Base-by-base conservation (phyloP, 92 coral and sea anemone genomes). In the Palythoa grandis region DNA sequence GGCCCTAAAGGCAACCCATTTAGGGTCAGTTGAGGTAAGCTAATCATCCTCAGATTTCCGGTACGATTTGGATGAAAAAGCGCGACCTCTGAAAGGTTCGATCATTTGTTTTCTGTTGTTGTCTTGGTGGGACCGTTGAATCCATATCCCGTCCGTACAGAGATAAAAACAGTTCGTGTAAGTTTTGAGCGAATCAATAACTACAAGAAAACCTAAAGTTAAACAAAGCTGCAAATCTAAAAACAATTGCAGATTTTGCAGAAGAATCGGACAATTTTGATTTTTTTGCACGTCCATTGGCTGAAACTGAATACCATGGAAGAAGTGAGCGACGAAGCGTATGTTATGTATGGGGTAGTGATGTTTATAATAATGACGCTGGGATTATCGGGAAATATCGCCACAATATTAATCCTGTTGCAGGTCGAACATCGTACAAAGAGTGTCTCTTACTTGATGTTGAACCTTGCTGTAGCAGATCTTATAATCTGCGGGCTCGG, bases 381-480 rank as follows among this genome's bases (percentile, higher is more conserved):
- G 52, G 92, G 92, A n/a, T 35, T 87, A 39, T 47, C 86, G 14
- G 91, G 91, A 35, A 90, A 90, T 78, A 48, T 52, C 14, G 38
- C 86, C 43, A 82, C 88, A 20, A 68, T 90, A 24, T 1, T 87
- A 40, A 89, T 82, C 24, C 66, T 90, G 2, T 4, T 24, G 10
- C 79, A 76, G 39, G 76, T 61, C 11, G 90, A 90, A 66, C 90
- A 90, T 47, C 87, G 91, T 7, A 66, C 60, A n/a, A 77, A 85
- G 39, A 53, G 47, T 0, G 57, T 90, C 6, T 56, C 87, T 7
- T 87, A 90, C 13, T 74, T 90, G 23, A 82, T 90, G 92, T 48
- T 90, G 61, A 90, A 90, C 69, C 88, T 90, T 4, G 90, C 91
- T 2, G 39, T 87, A 25, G 92, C 92, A 7, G 91, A 76, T 66